Base-by-base conservation (phyloP, 2,888 invertebrate species). In the Ornithoptera priamus region DNA sequence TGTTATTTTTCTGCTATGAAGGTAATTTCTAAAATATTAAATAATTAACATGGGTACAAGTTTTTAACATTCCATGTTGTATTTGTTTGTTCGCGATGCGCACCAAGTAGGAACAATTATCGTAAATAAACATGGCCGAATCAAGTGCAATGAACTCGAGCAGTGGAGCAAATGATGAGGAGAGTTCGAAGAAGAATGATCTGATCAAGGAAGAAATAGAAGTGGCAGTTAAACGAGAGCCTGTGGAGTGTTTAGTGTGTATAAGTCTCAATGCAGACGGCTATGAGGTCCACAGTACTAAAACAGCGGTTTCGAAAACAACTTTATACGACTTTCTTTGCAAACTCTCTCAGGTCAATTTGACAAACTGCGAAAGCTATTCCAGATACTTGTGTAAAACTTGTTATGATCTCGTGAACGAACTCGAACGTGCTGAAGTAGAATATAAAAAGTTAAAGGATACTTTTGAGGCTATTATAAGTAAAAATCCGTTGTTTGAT, bases 391-490 rank as follows among this genome's bases (percentile, higher is more conserved):
- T 89, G 61, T 91, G 91, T 75, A 85, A 83, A 72, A 81, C 77
- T 67, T 92, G 92, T 75, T 82, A 78, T 71, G 87, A 90, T 39
- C 85, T 91, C 62, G 79, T 91, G 61, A 86, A 88, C 73, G 81
- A 88, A 56, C 77, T 92, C 57, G 91, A 92, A 74, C 85, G 84
- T 62, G 87, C 91, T 2, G 91, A 91, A 75, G 72, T 85, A 20
- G 90, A 90, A 72, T 92, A 90, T 70, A 57, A 79, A 53, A 88
- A 88, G 74, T 73, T 90, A 46, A 89, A 87, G 72, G 86, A 88
- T 62, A 78, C 87, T 10, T 90, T 92, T 74, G 88, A 88, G 71
- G 80, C 85, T 36, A 87, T 91, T 22, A 79, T 92, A 24, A 86
- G 80, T 67, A 89, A 88, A 75, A 92, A 90, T 73, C 91, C 91